Percentiles rank a stretch among this genome's conserved stretches.
phyloP scores from a whole-genome alignment of 2,888 invertebrate species.

The Lagria hirta region DNA sequence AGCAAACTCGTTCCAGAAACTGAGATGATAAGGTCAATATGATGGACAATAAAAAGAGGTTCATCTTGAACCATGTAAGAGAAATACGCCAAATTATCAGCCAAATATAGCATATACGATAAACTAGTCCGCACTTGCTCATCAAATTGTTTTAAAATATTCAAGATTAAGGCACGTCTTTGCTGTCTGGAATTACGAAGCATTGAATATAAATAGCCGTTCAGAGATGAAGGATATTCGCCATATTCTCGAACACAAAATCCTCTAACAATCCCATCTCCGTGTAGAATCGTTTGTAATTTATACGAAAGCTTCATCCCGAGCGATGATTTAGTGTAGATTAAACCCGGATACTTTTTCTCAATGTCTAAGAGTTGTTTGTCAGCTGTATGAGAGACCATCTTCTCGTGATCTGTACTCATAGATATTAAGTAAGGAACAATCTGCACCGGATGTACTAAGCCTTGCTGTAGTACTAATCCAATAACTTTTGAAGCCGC shows the following conservation, averaged over 20 bases:
- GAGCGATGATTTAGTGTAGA: conserved; percentile 92
- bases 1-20: conserved; percentile 94
- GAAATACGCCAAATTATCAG: conserved; percentile 98
- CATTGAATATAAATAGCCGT: conserved; percentile 92
- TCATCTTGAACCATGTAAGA: conserved; percentile 97
- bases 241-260: conserved; percentile 71
- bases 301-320: conserved; percentile 91
- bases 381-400: conserved; percentile 91
- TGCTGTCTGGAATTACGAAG: conserved; percentile 91
- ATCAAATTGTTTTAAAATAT: conserved; percentile 93
- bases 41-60: conserved; percentile 96
- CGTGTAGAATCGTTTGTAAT: conserved; percentile 77
- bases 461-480: conserved; percentile 91
- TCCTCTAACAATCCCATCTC: conserved; percentile 74
- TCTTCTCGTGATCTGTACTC: conserved; percentile 90
- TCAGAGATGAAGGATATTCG: conserved; percentile 81
- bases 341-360: conserved; percentile 98
- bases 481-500: conserved; percentile 92
- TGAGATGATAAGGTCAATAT: conserved; percentile 96
- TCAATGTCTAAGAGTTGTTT: conserved; percentile 96
- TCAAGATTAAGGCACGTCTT: conserved; percentile 86
- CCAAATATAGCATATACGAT: conserved; percentile 93
- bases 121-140: conserved; percentile 87
- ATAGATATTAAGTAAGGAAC: conserved; percentile 97
- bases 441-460: conserved; percentile 96